Evolutionary conservation across 2,888 invertebrate genomes (phyloP).

Genomic region (Cerastis rubricosa): DNA sequence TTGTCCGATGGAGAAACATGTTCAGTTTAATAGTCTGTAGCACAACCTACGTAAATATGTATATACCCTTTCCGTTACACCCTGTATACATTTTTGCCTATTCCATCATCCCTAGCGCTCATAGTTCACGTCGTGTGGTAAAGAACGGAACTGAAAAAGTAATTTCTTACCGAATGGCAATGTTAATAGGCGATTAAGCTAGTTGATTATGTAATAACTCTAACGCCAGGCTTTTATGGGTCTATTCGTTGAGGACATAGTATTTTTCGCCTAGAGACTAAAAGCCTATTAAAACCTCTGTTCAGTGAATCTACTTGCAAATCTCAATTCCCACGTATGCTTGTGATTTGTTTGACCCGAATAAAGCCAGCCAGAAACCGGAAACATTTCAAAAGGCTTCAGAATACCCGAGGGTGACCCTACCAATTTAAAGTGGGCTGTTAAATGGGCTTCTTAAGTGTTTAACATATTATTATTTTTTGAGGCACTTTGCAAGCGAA

Average conservation of each 20-base stretch:
- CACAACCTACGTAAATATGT: no score
- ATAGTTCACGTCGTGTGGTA: neutral
- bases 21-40: no score
- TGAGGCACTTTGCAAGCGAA: neutral
- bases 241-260: neutral
- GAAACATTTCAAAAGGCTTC: neutral
- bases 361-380: neutral
- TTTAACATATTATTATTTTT: neutral
- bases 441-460: neutral
- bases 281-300: constrained; percentile 13
- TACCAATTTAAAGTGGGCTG: neutral
- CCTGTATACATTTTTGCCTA: neutral
- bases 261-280: neutral
- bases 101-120: neutral
- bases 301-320: neutral
- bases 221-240: neutral
- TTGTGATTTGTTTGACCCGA: neutral
- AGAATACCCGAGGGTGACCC: neutral
- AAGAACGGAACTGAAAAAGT: neutral
- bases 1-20: no score
- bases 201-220: neutral
- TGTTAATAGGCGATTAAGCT: neutral
- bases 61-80: no score
- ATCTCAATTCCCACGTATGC: neutral
- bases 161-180: neutral